Conservation (phyloP, 2,888 invertebrate species). For the Byasa hedistus region DNA sequence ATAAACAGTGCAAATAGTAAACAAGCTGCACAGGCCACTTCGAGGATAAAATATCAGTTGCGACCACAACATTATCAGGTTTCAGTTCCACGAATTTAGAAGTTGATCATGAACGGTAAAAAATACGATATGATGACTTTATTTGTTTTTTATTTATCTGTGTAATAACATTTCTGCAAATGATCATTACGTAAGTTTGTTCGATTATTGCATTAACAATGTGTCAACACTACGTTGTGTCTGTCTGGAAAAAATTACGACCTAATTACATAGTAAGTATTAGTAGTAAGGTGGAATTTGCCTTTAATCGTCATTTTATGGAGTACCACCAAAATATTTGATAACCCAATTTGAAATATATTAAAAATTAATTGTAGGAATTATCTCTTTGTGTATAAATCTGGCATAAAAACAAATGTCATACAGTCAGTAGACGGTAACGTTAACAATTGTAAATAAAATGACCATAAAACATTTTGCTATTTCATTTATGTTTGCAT, state of each 20-base stretch:
- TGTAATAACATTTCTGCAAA: not conserved
- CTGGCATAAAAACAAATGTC: not conserved
- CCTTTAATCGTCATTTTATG: too few species aligned
- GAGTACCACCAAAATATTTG: too few species aligned
- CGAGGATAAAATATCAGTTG: conserved; percentile 40
- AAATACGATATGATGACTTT: not conserved
- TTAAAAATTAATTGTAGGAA: too few species aligned
- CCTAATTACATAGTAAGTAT: too few species aligned
- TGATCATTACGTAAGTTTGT: not conserved
- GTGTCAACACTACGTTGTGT: too few species aligned
- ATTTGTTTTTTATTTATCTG: not conserved
- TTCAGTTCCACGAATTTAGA: conserved; percentile 44
- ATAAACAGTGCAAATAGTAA: conserved; percentile 29
- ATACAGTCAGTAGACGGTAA: not conserved
- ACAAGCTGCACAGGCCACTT: conserved; percentile 33
- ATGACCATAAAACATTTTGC: conserved; percentile 8
- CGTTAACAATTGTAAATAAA: not conserved
- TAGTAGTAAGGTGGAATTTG: too few species aligned
- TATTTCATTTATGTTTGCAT: conserved; percentile 23
- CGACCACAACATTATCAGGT: conserved; percentile 40
- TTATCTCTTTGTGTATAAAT: not conserved
- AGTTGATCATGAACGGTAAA: conserved; percentile 18
- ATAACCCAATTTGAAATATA: too few species aligned
- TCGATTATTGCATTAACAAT: too few species aligned
- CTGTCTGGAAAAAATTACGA: too few species aligned